Evolutionary conservation across 2,888 invertebrate genomes (phyloP), one percentile per base, ranked within the genome.

Genomic region (Drosophila helvetica): DNA sequence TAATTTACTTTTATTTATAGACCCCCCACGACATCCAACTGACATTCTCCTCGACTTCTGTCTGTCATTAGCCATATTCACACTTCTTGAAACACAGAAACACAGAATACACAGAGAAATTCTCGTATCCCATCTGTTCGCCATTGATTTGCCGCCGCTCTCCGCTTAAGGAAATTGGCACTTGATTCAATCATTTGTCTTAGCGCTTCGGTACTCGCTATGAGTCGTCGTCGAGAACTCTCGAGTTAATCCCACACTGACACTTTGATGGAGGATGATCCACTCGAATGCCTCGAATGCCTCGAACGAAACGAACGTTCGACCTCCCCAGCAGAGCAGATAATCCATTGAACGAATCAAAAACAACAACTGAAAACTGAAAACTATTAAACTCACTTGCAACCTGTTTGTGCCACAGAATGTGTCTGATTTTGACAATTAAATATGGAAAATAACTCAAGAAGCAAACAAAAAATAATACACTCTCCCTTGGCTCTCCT

Each of bases 181-280:
- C 84, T 82, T 63, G 65, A 73, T 55, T 38, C 48, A 63, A 62
- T 73, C 65, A 80, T 84, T 84, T 78, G 76, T 82, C 82, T 38
- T 76, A 74, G 66, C 60, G 76, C 70, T 68, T 58, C 38, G 1
- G 27, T 4, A 12, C 12, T 7, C 30, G 30, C 3, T 25, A 0
- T 30, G 33, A 4, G 19, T 19, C 19, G 19, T 19, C 19, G 12
- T 38, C 33, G 6, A 60, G 56, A 64, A 69, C 78, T 38, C 56
- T 69, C 53, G 43, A 62, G 50, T 46, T 59, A 42, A 50, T 54
- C 53, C 47, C 59, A 55, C 53, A 72, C 27, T 8, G 78, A 80
- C 67, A 56, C 66, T 38, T 15, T 72, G 83, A 56, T 62, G 43
- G 46, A 50, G 64, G 64, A 55, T 70, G 77, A 54, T 38, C 69